Conservation (phyloP, 1,140 invertebrate genomes). For the Sycophila sp. region DNA sequence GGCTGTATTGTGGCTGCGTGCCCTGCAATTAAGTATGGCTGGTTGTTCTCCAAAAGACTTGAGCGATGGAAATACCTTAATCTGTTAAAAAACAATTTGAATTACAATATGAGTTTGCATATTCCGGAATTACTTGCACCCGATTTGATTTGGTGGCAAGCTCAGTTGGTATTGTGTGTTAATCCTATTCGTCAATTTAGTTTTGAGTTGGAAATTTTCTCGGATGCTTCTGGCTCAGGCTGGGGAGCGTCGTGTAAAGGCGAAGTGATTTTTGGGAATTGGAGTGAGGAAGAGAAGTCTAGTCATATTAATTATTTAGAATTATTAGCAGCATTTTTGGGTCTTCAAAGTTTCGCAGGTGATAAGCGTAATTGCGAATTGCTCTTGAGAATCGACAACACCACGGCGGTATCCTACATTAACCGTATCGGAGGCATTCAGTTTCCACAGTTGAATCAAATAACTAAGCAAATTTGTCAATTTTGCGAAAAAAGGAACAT, state of each 20-base stretch:
- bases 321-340: constrained; percentile 35
- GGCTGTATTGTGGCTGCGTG: neutral
- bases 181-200: neutral
- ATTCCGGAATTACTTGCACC: no score
- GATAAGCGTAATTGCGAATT: constrained; percentile 36
- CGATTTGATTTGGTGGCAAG: constrained; percentile 26
- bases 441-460: constrained; percentile 34
- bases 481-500: constrained; percentile 41
- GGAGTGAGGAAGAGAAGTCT: constrained; percentile 33
- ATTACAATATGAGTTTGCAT: no score
- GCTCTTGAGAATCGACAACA: constrained; percentile 47
- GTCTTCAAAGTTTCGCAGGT: constrained; percentile 30
- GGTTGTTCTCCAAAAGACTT: neutral
- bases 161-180: neutral
- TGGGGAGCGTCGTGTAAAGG: constrained; percentile 42
- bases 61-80: neutral
- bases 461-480: constrained; percentile 41
- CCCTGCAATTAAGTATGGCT: constrained; percentile 6
- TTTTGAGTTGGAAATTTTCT: constrained; percentile 43
- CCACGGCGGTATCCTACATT: constrained; percentile 38
- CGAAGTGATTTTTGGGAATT: constrained; percentile 40
- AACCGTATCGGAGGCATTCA: constrained; percentile 44
- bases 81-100: neutral
- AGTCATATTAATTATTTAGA: constrained; percentile 45
- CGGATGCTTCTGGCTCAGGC: constrained; percentile 44